Evolutionary conservation across 2,888 invertebrate genomes (phyloP), one percentile per base, ranked within the genome.

Genomic region (Oligia fasciuncula): DNA sequence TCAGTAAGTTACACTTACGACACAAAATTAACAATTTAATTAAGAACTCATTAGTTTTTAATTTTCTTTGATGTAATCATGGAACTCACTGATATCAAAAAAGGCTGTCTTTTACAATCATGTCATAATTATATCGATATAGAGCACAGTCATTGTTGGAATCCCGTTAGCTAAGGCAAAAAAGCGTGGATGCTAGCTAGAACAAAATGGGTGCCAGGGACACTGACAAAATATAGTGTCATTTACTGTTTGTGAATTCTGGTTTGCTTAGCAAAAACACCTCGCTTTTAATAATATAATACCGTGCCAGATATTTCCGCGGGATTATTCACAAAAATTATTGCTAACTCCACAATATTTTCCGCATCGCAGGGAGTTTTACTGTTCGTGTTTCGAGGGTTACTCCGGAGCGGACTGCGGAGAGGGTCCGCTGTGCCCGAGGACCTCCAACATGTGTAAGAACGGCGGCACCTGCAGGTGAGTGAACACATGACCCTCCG

Each of bases 401-500:
- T 99, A 98, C 95, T 98, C 97, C 75, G 99, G 99, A 11, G 94
- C 96, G 8, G 98, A 98, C 92, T 99, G 99, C 93, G 98, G 98
- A 67, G 97, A 97, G 88, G 99, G 99, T 23, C 98, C 98, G 0
- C 97, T 98, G 78, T 99, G 99, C 94, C 97, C 98, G 81, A 90
- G 90, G 76, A 92, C 94, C 49, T 93, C 95, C 66, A 95, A 95
- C 90, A 97, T 98, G 92, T 99, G 99, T 94, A 97, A 98, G 94
- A 98, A 99, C 91, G 98, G 98, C 62, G 99, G 98, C 82, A 98
- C 97, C 73, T 99, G 99, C 98, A 98, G 98, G 99, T 99, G 97
- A 97, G 88, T 62, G 0, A n/a, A 17, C 3, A 3, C 23, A 4
- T 8, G 11, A 40, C 70, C 40, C 23, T 40, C 9, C 5, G 17